Conservation (phyloP, 1,140 invertebrate genomes). For the Acyrthosiphon pisum region DNA sequence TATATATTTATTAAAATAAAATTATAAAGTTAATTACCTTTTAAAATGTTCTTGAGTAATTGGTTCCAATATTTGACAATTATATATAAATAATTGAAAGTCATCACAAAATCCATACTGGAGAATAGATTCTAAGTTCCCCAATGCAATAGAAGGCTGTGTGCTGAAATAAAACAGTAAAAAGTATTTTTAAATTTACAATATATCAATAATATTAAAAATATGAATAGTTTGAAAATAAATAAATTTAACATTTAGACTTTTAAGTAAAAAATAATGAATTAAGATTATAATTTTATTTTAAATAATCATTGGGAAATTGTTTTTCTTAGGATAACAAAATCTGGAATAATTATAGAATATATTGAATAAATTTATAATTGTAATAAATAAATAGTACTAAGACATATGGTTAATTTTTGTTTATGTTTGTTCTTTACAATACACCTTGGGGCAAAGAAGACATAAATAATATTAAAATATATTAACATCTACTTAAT, state of each 20-base stretch:
- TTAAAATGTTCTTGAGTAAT: conserved; percentile 62
- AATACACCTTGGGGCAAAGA: too few species aligned
- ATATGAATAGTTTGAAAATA: neutral
- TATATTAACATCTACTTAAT: too few species aligned
- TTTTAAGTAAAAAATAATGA: neutral
- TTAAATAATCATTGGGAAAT: too few species aligned
- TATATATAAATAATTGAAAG: conserved; percentile 68
- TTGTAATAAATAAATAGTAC: neutral
- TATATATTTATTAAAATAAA: neutral
- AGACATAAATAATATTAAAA: too few species aligned
- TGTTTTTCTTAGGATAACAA: neutral
- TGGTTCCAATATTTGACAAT: conserved; percentile 69
- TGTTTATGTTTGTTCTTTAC: too few species aligned
- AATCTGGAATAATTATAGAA: neutral
- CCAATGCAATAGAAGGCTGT: conserved; percentile 64
- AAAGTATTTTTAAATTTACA: neutral
- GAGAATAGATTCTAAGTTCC: conserved; percentile 70
- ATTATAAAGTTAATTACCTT: neutral
- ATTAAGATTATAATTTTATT: too few species aligned
- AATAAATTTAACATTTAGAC: neutral
- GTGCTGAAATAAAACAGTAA: conserved; percentile 16
- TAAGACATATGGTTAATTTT: neutral
- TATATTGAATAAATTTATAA: neutral
- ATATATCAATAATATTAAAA: neutral
- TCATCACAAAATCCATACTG: conserved; percentile 68